Percentiles rank a stretch among this genome's conserved stretches.
Conservation (phyloP, 1,140 invertebrate genomes). For the Scaptomyza graminum region DNA sequence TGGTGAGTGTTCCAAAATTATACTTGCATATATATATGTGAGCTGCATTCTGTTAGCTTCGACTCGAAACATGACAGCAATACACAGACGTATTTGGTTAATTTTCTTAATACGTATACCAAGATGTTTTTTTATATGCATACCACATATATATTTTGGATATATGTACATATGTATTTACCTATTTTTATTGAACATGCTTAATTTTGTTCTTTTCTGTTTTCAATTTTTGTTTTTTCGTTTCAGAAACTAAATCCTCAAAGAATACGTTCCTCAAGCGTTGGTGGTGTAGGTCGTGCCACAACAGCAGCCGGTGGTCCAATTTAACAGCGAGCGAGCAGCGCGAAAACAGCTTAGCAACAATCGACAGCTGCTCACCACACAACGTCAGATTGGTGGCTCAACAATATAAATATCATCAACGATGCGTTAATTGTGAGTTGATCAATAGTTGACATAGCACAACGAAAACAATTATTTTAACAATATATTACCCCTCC, state of each 20-base stretch:
- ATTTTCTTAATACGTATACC: slow-evolving; percentile 13
- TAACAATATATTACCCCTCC: not conserved
- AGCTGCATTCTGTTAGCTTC: not conserved
- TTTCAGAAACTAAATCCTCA: slow-evolving; percentile 86
- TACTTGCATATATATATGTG: not conserved
- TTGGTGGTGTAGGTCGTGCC: slow-evolving; percentile 72
- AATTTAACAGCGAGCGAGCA: slow-evolving; percentile 86
- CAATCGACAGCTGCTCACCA: slow-evolving; percentile 83
- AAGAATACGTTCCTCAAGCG: slow-evolving; percentile 85
- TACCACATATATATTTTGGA: slow-evolving; percentile 61
- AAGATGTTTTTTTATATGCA: slow-evolving; percentile 32
- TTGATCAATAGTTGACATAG: slow-evolving; percentile 23
- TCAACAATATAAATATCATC: slow-evolving; percentile 86
- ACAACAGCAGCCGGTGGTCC: slow-evolving; percentile 58
- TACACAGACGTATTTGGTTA: not conserved
- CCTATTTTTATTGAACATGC: slow-evolving; percentile 71
- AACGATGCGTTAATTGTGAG: slow-evolving; percentile 86
- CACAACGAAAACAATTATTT: not conserved
- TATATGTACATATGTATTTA: too few species aligned
- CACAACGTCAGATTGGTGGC: slow-evolving; percentile 85
- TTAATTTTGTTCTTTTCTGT: slow-evolving; percentile 80
- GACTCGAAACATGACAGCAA: not conserved
- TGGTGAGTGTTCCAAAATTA: slow-evolving; percentile 84
- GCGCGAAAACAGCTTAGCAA: slow-evolving; percentile 84
- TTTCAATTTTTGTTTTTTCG: slow-evolving; percentile 57